Percentiles rank a stretch among this genome's conserved stretches.
phyloP scores from a whole-genome alignment of 1,140 invertebrate species.

The Heliconius himera region DNA sequence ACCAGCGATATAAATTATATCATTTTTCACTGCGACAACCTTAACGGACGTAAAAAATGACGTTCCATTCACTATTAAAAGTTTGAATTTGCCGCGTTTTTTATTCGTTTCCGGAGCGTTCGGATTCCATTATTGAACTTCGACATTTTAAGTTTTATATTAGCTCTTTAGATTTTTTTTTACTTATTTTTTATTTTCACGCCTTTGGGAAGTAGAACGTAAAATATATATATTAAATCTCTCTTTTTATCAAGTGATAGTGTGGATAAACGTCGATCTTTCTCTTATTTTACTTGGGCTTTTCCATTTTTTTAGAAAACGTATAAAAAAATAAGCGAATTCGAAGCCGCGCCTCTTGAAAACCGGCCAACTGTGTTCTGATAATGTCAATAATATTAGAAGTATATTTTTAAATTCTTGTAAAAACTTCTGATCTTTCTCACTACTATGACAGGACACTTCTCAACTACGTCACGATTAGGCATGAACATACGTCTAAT shows the following conservation, averaged over 20 bases:
- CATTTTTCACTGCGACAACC: conserved; percentile 80
- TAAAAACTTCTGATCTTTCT: too few species aligned
- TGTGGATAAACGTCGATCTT: too few species aligned
- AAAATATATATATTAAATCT: background rate
- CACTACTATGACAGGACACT: too few species aligned
- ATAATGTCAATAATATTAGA: too few species aligned
- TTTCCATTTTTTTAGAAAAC: too few species aligned
- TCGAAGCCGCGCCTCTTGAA: too few species aligned
- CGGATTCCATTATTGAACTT: conserved; percentile 74
- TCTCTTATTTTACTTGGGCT: too few species aligned
- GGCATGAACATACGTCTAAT: too few species aligned
- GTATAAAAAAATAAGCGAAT: too few species aligned
- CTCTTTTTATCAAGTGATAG: background rate
- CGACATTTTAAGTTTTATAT: conserved; percentile 44
- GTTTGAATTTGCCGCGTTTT: conserved; percentile 80
- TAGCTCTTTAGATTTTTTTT: background rate
- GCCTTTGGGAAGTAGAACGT: background rate
- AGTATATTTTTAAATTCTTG: too few species aligned
- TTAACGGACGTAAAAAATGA: conserved; percentile 80
- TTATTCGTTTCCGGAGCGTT: conserved; percentile 77
- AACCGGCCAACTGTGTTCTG: too few species aligned
- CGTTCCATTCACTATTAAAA: conserved; percentile 73
- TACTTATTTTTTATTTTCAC: background rate
- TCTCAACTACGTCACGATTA: too few species aligned
- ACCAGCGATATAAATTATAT: conserved; percentile 80